Conservation (phyloP, 2,113 vertebrate genomes). For the Ranitomeya variabilis region DNA sequence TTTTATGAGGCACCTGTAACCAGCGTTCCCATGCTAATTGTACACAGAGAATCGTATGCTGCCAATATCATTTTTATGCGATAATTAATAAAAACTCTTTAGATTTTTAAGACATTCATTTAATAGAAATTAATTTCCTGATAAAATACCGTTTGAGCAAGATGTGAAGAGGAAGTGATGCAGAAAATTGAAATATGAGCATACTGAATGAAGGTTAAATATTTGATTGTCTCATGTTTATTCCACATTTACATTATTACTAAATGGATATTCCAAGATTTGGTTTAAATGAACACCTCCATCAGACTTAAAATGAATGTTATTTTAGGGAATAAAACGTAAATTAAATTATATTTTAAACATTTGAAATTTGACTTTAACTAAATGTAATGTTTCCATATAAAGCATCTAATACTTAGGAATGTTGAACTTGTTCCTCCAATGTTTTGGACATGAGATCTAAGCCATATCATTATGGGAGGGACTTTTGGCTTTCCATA, state of each 20-base stretch:
- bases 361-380: not conserved
- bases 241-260: not conserved
- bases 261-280: not conserved
- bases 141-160: slow-evolving; percentile 69
- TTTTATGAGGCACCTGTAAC: not conserved
- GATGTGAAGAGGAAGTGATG: slow-evolving; percentile 67
- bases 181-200: slow-evolving; percentile 71
- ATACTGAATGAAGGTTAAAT: slow-evolving; percentile 63
- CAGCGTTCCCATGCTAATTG: not conserved
- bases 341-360: not conserved
- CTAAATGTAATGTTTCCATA: not conserved
- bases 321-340: not conserved
- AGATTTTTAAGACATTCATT: slow-evolving; percentile 71
- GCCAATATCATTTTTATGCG: slow-evolving; percentile 65
- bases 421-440: not conserved
- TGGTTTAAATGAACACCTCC: not conserved
- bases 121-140: slow-evolving; percentile 71
- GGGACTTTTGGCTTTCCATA: not conserved
- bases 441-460: not conserved
- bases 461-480: not conserved
- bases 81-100: slow-evolving; percentile 67
- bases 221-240: slow-evolving; percentile 62
- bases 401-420: not conserved
- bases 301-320: not conserved
- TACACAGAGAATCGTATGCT: not conserved